Evolutionary conservation across 2,888 invertebrate species (phyloP).

Genomic region (Leptinotarsa haldemani): DNA sequence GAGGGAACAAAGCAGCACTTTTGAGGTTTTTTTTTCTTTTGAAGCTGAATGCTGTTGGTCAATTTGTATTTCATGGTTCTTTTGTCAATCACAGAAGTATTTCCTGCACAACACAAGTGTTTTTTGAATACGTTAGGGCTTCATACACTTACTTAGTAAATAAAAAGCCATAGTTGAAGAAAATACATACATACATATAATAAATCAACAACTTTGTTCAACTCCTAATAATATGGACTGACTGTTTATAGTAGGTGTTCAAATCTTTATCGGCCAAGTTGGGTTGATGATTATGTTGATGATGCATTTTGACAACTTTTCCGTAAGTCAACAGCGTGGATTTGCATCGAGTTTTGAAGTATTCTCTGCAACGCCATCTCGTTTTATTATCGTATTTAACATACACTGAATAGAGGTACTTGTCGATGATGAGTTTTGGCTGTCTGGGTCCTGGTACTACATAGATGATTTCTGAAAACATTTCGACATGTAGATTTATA

Average conservation of each 20-base stretch:
- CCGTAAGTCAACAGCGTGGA: conserved; percentile 43
- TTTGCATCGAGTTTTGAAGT: conserved; percentile 43
- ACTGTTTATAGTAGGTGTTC: conserved; percentile 10
- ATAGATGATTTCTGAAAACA: conserved; percentile 24
- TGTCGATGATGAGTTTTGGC: conserved; percentile 21
- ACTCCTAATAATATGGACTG: conserved; percentile 4
- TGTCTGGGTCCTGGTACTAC: conserved; percentile 17
- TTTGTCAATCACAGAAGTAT: too few relatives aligned
- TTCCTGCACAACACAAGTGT: too few relatives aligned
- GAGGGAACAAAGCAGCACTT: too few relatives aligned
- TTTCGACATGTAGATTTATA: not conserved
- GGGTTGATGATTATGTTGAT: conserved; percentile 47
- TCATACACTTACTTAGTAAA: too few relatives aligned
- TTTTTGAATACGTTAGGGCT: too few relatives aligned
- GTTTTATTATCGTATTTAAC: conserved; percentile 40
- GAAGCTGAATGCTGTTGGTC: too few relatives aligned
- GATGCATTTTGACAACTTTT: conserved; percentile 43
- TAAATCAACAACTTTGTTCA: not conserved
- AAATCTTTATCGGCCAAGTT: conserved; percentile 14
- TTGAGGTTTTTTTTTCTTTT: too few relatives aligned
- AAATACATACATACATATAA: not conserved
- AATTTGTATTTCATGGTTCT: too few relatives aligned
- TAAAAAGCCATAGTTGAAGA: too few relatives aligned
- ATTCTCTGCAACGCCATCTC: conserved; percentile 54
- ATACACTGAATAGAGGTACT: conserved; percentile 45